phyloP scores from a whole-genome alignment of 2,797 vertebrate genomes.

The Vultur gryphus region DNA sequence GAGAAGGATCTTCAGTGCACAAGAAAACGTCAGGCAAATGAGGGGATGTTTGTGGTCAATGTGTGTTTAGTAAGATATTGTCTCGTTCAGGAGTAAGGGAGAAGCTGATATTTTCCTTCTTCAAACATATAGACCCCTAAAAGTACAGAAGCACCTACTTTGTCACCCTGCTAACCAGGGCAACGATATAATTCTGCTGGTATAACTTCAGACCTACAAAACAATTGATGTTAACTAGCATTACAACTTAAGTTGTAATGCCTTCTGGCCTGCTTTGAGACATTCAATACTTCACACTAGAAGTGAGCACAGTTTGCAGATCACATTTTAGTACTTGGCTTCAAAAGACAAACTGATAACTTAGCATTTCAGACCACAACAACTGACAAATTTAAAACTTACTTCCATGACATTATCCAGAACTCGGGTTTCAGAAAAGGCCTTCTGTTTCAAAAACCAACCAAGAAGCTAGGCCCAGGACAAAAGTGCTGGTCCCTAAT shows the following conservation, averaged over 20 bases:
- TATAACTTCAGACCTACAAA: slow-evolving; percentile 53
- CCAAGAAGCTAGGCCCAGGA: not conserved
- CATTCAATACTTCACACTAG: not conserved
- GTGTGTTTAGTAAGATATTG: not conserved
- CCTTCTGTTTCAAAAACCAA: not conserved
- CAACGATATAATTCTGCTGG: not conserved
- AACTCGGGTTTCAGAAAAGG: not conserved
- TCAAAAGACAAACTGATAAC: not conserved
- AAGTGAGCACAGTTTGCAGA: not conserved
- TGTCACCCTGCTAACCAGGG: slow-evolving; percentile 3
- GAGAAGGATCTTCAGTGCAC: not conserved
- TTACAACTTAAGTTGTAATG: not conserved
- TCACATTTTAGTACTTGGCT: not conserved
- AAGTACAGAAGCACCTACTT: not conserved
- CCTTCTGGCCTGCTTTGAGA: not conserved
- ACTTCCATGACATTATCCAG: not conserved
- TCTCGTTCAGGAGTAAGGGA: not conserved
- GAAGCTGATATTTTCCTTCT: not conserved
- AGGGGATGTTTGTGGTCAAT: not conserved
- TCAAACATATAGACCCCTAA: not conserved
- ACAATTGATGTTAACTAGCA: not conserved
- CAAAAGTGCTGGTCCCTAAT: not conserved
- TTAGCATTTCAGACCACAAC: not conserved
- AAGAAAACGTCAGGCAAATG: not conserved
- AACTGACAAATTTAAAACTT: not conserved